Evolutionary conservation across 2,888 invertebrate species (phyloP), one percentile per base, ranked within the genome.

Genomic region (Cerastis leucographa): DNA sequence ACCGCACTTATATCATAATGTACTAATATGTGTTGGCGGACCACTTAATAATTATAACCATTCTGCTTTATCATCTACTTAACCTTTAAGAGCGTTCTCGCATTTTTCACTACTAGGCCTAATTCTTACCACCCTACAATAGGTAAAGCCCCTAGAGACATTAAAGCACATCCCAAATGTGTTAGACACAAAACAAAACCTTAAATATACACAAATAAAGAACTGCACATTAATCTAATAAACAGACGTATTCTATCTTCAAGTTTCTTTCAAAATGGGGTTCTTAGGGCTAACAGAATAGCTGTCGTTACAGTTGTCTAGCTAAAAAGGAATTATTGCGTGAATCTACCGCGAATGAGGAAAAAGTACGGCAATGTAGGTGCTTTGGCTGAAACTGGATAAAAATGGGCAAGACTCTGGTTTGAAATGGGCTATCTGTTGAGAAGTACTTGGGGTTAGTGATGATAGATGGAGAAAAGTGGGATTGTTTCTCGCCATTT

Each of bases 261-360:
- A 71, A 85, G 75, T 78, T 76, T 14, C 22, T 71, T 71, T 64
- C 54, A 79, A 79, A 84, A 83, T 79, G 68, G 85, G 68, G 66
- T 80, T 76, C 76, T 61, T 29, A 70, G 70, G 29, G 46, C 42
- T 19, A 65, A 68, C 69, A 65, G 71, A 87, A 87, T 87, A 76
- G 67, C 71, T 25, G 71, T 76, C 88, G 86, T 87, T 87, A 81
- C 69, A 51, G 46, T 68, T 70, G 88, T 84, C 86, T 62, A 70
- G 81, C 79, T 87, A 87, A 87, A 87, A 68, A 86, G 84, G 75
- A 87, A 84, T 87, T 81, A 87, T 87, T 75, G 75, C 81, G 42
- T 17, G 76, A 87, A 78, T 87, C 73, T 80, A 78, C 76, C 64
- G 44, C 2, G 84, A 80, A 87, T 84, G 76, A 86, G 80, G 86